Base-by-base conservation (phyloP, 2,888 invertebrate species). In the Cancer borealis region DNA sequence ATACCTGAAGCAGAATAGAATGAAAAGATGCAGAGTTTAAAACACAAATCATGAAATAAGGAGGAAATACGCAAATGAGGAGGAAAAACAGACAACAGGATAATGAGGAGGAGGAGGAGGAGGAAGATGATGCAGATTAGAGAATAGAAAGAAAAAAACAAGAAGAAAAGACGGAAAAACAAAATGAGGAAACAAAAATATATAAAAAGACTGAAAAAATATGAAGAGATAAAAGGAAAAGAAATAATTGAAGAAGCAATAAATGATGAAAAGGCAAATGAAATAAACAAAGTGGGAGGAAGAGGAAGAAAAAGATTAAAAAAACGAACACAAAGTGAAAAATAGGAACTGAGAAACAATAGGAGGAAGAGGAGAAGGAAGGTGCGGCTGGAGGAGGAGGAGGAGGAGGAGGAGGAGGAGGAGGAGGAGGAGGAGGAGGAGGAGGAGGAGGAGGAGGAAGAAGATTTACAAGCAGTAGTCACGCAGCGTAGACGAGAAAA, bases 391-490 rank as follows among this genome's bases (percentile, higher is more conserved):
- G 54, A 54, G 54, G 54, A 73, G n/a, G n/a, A 73, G 26, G 73
- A 73, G 14, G 73, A 73, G n/a, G 6, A 14, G n/a, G 26, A 73
- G 26, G n/a, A 73, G 21, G 73, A 73, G 6, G 79, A 26, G 6
- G 79, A 26, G 26, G 30, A 26, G 26, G 79, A 26, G 14, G 79
- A 26, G 26, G 79, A 26, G 14, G 79, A 26, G 26, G 12, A 26
- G 26, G 79, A 26, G 26, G 79, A 26, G 14, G 79, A 26, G 14
- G 30, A 5, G 26, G 79, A 26, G 26, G 30, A 26, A 21, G 79
- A 26, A 79, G 79, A 79, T 79, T 79, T 79, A 79, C 79, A 79
- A 30, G 30, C 79, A 21, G 79, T 79, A 79, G 79, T 79, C 79
- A 79, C 79, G 79, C 79, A 79, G 79, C 26, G 79, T 79, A 30